A percentile compares a stretch with the other conserved stretches of the same genome.
Conservation (phyloP, 1,140 invertebrate genomes). For the Pogonomyrmex barbatus region DNA sequence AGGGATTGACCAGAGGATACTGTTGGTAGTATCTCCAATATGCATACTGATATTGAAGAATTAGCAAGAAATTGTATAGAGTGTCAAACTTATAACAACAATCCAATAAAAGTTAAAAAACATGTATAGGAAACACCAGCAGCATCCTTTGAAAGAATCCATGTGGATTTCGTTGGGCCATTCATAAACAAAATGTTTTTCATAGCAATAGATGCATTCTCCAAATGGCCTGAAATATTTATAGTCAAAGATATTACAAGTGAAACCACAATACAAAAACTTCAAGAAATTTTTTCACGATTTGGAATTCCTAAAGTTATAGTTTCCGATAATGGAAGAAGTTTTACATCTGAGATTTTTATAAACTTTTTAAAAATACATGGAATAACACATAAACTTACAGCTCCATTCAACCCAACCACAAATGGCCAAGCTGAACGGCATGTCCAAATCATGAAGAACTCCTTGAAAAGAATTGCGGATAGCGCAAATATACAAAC, state of each 20-base stretch:
- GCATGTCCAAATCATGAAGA: background rate
- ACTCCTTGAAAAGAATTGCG: background rate
- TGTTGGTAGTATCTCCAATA: slow-evolving; percentile 83
- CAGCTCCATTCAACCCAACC: background rate
- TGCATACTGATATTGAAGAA: slow-evolving; percentile 78
- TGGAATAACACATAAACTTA: background rate
- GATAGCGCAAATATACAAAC: background rate
- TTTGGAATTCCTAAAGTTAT: background rate
- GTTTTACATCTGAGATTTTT: background rate
- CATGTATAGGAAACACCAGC: background rate
- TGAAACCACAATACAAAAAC: background rate
- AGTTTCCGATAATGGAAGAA: background rate
- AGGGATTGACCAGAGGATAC: slow-evolving; percentile 81
- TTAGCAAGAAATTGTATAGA: slow-evolving; percentile 26
- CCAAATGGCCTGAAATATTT: background rate
- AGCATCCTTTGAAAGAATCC: slow-evolving; percentile 72
- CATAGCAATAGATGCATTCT: slow-evolving; percentile 81
- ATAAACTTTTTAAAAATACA: background rate
- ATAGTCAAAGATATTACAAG: background rate
- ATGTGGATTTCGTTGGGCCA: slow-evolving; percentile 86
- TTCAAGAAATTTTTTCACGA: background rate
- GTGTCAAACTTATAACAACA: slow-evolving; percentile 60
- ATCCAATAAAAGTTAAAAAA: slow-evolving; percentile 58
- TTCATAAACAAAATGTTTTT: slow-evolving; percentile 79
- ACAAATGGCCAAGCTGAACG: background rate